Percentiles rank a stretch among this genome's conserved stretches.
These are phyloP conservation scores for Apostichopus californicus DNA, from an alignment of 35 echinoderm and acorn worm species.

Conservation along the genomic window DNA sequence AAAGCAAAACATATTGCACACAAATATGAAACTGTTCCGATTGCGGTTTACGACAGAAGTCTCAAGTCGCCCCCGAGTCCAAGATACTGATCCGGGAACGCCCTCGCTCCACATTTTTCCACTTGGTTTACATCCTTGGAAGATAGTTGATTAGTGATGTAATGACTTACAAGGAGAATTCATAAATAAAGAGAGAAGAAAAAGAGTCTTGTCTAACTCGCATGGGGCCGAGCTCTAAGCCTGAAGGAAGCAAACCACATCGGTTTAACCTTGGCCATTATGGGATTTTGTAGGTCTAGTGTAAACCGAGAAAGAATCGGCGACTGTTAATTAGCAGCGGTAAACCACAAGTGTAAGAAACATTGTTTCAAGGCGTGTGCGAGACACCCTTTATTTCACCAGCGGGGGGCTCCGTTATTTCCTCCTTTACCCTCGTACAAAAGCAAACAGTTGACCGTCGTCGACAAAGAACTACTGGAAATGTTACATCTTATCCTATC, in stretches of 20 bases:
- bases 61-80: neutral
- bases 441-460: neutral
- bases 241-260: neutral
- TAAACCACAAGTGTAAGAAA: neutral
- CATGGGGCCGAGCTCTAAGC: neutral
- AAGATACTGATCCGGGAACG: neutral
- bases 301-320: constrained; percentile 3
- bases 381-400: neutral
- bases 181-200: neutral
- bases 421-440: neutral
- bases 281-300: constrained; percentile 28
- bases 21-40: constrained; percentile 21
- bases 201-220: neutral
- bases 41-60: neutral
- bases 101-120: constrained; percentile 27
- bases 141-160: neutral
- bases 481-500: neutral
- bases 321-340: neutral
- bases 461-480: neutral
- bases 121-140: constrained; percentile 1
- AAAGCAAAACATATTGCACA: neutral
- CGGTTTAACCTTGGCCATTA: neutral
- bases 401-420: constrained; percentile 6
- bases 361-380: constrained; percentile 16
- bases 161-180: no score